Evolutionary conservation across 2,797 vertebrate genomes (phyloP), one percentile per base, ranked within the genome.

Genomic region (Odontamblyopus lacepedii): DNA sequence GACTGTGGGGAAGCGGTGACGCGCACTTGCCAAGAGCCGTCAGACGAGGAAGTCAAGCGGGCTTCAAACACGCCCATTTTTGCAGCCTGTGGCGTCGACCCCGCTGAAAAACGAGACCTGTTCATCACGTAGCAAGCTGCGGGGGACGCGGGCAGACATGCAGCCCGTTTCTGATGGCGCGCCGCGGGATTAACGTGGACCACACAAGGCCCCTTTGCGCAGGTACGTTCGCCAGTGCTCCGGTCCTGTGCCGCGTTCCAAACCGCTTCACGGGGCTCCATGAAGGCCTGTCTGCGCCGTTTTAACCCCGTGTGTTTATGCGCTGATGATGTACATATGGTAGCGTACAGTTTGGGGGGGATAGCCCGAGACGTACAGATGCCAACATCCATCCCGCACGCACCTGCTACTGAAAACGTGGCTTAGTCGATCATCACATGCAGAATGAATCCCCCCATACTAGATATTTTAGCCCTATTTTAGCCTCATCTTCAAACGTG

Each of bases 1-100:
- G 75, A 78, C 79, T 29, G 76, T 44, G 70, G 0, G 26, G 9
- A 61, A 19, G 30, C 60, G 61, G 77, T 82, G 85, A 86, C 84
- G 87, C 81, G 85, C 79, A 27, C 67, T 63, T 38, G 61, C 32
- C 6, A n/a, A 38, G 88, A 78, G 88, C 90, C 87, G 85, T 89
- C 83, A 90, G 86, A 92, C 90, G 76, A 92, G 92, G 92, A 94
- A 93, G 93, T 92, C 89, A 81, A 71, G 78, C 80, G 18, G 30
- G 61, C 61, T 80, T 19, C 70, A 85, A 19, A 87, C 92, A 92
- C 92, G 90, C 92, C 89, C 92, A 89, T 91, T 78, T 63, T 80
- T 30, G 57, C 57, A 30, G 87, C 85, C 79, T 32, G 63, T 29
- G 16, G 57, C 12, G 83, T 79, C 81, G 78, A 78, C 83, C 83